A percentile compares a stretch with the other conserved stretches of the same genome.
Evolutionary conservation across 2,888 invertebrate species (phyloP).

Genomic region (Gandaritis pyraliata): DNA sequence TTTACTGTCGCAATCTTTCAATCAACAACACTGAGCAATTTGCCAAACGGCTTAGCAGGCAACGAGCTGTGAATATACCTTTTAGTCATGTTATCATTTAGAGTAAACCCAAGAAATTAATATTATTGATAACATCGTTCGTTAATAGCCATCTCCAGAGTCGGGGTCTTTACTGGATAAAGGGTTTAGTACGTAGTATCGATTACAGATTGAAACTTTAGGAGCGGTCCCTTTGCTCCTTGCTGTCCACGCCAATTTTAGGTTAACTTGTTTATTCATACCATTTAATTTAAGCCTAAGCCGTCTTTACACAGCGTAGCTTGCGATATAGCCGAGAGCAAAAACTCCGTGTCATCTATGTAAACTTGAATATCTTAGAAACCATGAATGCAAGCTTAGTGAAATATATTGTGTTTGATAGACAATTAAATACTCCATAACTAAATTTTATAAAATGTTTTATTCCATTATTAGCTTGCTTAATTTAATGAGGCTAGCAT

Average conservation of each 20-base stretch:
- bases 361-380: no score
- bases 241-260: conserved; percentile 61
- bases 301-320: background rate
- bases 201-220: conserved; percentile 58
- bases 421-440: no score
- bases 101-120: conserved; percentile 43
- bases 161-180: conserved; percentile 52
- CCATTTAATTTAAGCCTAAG: conserved; percentile 11
- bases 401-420: no score
- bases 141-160: conserved; percentile 50
- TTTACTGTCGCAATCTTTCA: conserved; percentile 14
- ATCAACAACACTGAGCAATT: conserved; percentile 11
- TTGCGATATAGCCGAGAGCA: background rate
- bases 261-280: conserved; percentile 48
- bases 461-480: no score
- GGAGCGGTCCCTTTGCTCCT: conserved; percentile 58
- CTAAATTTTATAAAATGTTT: no score
- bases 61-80: background rate
- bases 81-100: conserved; percentile 1
- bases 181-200: conserved; percentile 56
- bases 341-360: no score
- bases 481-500: no score
- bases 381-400: no score
- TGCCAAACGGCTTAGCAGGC: conserved; percentile 1
- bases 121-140: conserved; percentile 46